Evolutionary conservation across 2,888 invertebrate species (phyloP), one percentile per base, ranked within the genome.

Genomic region (Tetanocera ferruginea): DNA sequence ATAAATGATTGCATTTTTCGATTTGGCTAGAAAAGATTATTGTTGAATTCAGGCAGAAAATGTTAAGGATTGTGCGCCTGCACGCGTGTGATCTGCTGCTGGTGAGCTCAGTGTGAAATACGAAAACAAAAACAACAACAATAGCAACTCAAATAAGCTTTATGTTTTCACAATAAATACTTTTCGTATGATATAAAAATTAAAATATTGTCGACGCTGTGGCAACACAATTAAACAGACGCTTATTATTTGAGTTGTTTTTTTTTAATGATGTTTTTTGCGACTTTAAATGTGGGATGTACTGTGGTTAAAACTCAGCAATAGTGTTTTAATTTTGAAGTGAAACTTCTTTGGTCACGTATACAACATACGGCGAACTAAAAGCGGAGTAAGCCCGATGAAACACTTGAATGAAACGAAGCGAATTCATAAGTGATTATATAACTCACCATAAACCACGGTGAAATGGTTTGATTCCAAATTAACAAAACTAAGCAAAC

Each of bases 181-280:
- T 17, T 14, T 25, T 49, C 67, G 11, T 19, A 14, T 43, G 51
- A 5, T 49, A 17, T 64, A 31, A 37, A 8, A 37, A 43, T 55
- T 23, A 19, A 37, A 67, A 43, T 43, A 25, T 69, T 37, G 57
- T 5, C 14, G 25, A 23, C 37, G 37, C 69, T 69, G 28, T 51
- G 51, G 23, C 49, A 69, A 51, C 5, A 57, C 5, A 57, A 23
- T 25, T 57, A 57, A 57, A 9, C 57, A 23, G 19, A 57, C n/a
- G 19, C 57, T 6, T 66, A 19, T 31, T 34, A 11, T 37, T 9
- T 66, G n/a, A n/a, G n/a, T n/a, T 19, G n/a, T 34, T 25, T 14
- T 67, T 67, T n/a, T 14, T 60, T 19, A 43, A 43, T 25, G 43
- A 37, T 37, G 5, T 37, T 72, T 60, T 43, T 72, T 72, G 60